Evolutionary conservation across 2,113 vertebrate genomes (phyloP), one percentile per base, ranked within the genome.

Genomic region (Lepisosteus oculatus): DNA sequence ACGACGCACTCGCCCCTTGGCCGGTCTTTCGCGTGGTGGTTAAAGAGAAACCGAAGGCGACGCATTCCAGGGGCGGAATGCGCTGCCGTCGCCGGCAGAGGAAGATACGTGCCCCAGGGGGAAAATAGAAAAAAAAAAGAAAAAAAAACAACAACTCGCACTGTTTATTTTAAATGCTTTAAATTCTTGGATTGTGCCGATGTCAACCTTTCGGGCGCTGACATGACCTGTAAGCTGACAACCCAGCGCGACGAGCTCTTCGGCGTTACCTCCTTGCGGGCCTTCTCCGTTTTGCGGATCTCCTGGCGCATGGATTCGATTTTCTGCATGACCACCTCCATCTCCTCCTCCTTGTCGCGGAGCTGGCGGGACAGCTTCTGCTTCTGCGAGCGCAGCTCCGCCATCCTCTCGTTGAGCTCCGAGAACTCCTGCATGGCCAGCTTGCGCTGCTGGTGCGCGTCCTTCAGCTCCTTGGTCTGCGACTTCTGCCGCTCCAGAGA

Each of bases 281-380:
- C 89, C 82, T 95, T 96, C 85, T 99, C 96, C 0, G 88, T 91
- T 82, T 92, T 96, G 17, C 96, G 94, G 71, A 91, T 82, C 3
- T 99, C 97, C 88, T 98, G 96, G 0, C 93, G 88, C 90, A 94
- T 88, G 43, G 86, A 43, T 47, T 99, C 96, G 0, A 95, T 88
- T 77, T 93, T 97, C 85, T 96, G 95, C 87, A 93, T 86, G 72
- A 95, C 89, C 14, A 79, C 77, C 62, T 98, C 96, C 87, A 93
- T 45, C 85, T 99, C 95, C 9, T 99, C 97, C 78, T 98, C 96
- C n/a, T 96, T 96, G 88, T 99, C 97, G 0, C 95, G 89, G 0
- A 99, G 94, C 47, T 97, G 95, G 6, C 97, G 95, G 4, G 93
- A 89, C 63, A 95, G 90, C 54, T 94, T 94, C 83, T 97, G 95